Conservation (phyloP, 2,797 vertebrate species). For the Lophura swinhoii region DNA sequence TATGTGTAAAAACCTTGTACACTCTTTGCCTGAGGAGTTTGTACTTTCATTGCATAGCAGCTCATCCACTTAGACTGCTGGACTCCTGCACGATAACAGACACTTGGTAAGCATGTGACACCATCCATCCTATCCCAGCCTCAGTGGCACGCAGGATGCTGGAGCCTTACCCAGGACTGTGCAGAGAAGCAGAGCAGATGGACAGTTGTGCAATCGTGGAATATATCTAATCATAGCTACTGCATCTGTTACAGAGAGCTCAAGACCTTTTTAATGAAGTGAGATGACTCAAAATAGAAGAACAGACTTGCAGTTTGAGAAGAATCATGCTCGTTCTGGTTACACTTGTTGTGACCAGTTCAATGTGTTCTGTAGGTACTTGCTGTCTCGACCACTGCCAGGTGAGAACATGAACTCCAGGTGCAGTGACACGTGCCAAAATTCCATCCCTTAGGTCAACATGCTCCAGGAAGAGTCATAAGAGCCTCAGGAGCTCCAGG, state of each 20-base stretch:
- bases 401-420: conserved; percentile 1
- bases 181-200: conserved; percentile 36
- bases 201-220: background rate
- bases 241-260: background rate
- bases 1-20: background rate
- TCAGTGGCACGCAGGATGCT: accelerated
- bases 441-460: background rate
- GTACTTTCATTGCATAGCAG: background rate
- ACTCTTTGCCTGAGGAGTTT: background rate
- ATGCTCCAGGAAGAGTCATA: accelerated
- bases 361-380: background rate
- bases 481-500: background rate
- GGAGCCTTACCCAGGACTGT: background rate
- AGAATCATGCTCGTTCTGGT: background rate
- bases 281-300: conserved; percentile 26
- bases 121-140: background rate
- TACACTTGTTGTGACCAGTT: conserved; percentile 26
- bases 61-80: background rate
- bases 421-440: background rate
- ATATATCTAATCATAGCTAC: background rate
- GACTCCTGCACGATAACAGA: background rate
- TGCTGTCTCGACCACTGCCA: background rate
- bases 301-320: background rate
- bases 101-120: background rate
- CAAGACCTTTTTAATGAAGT: background rate